These are phyloP conservation scores for Eulemur rubriventer DNA, from an alignment of 2,797 vertebrate genomes.

Conservation along the genomic window DNA sequence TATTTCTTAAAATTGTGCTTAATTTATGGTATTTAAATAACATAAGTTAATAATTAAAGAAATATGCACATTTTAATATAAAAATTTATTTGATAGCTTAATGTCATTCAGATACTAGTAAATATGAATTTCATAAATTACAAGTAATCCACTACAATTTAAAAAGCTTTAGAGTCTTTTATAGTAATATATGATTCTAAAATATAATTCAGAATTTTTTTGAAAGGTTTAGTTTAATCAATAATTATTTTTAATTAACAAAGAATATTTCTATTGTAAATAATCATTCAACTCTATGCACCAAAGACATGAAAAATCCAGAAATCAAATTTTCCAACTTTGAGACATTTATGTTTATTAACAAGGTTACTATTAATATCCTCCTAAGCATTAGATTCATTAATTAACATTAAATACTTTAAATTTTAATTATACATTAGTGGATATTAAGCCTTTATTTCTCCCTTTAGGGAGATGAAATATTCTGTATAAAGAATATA, in stretches of 20 bases:
- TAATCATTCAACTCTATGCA: not conserved
- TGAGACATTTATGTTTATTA: not conserved
- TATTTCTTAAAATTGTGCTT: not conserved
- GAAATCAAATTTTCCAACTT: not conserved
- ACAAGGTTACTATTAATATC: not conserved
- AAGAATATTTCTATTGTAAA: not conserved
- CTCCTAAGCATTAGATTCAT: not conserved
- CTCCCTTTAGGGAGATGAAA: not conserved
- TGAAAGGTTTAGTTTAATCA: not conserved
- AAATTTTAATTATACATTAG: not conserved
- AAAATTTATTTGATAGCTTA: not conserved
- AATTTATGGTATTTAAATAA: slow-evolving; percentile 10
- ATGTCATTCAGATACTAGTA: not conserved
- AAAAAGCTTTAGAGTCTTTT: not conserved
- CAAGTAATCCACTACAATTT: not conserved
- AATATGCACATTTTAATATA: not conserved
- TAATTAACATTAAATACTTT: not conserved
- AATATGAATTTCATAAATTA: not conserved
- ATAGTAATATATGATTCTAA: not conserved
- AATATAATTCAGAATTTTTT: not conserved
- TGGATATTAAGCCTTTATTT: not conserved
- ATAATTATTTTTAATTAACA: not conserved
- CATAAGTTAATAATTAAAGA: not conserved
- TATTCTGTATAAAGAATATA: not conserved
- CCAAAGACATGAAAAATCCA: not conserved